Evolutionary conservation across 2,113 vertebrate species (phyloP).

Genomic region (Chlorodrepanis virens): DNA sequence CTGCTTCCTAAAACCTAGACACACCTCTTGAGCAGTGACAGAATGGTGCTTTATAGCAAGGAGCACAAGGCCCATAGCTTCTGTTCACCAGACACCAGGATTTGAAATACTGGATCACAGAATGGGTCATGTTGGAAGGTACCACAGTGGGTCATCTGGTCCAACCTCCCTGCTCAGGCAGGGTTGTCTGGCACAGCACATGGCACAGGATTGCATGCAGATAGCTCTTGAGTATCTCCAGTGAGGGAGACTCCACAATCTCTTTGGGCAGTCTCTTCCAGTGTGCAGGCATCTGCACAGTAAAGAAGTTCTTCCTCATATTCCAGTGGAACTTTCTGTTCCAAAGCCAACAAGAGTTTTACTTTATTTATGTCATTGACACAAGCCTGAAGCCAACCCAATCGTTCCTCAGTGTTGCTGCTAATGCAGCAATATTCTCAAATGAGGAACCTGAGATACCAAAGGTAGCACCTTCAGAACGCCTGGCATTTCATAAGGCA

Average conservation of each 20-base stretch:
- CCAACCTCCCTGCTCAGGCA: background rate
- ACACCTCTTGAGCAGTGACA: background rate
- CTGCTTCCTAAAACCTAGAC: background rate
- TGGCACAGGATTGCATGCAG: background rate
- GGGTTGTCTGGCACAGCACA: background rate
- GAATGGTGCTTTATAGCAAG: rapidly evolving
- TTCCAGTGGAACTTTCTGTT: background rate
- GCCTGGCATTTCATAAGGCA: rapidly evolving
- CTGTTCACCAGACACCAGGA: background rate
- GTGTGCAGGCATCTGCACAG: background rate
- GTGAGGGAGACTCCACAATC: background rate
- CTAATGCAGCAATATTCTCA: background rate
- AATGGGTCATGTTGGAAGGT: background rate
- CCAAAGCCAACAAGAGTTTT: background rate
- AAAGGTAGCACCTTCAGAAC: background rate
- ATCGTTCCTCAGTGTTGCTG: rapidly evolving
- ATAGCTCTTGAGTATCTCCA: background rate
- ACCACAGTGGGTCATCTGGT: background rate
- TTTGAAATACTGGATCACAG: background rate
- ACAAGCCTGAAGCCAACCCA: background rate
- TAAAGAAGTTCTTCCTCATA: background rate
- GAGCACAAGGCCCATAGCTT: background rate
- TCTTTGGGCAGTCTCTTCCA: background rate
- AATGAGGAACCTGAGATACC: background rate
- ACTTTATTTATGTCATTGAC: background rate